Evolutionary conservation across 2,797 vertebrate genomes (phyloP), one percentile per base, ranked within the genome.

Genomic region (Megalops cyprinoides): DNA sequence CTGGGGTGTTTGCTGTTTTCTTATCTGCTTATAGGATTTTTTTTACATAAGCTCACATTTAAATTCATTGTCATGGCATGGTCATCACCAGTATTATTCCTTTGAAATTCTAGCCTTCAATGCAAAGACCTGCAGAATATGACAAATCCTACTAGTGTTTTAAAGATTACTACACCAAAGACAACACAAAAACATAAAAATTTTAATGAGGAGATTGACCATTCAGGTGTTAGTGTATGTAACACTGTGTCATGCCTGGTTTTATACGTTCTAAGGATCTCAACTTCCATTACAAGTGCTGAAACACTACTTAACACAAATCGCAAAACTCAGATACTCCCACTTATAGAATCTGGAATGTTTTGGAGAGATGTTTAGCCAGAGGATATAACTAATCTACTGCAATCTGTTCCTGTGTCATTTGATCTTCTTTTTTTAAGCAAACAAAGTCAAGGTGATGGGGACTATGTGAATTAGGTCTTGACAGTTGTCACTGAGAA

Each of bases 11-110:
- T 79, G 46, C 65, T 53, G 46, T 69, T 79, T 79, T 48, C 44
- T 67, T 67, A 51, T 79, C 65, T 31, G 28, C 44, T 39, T 48
- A 46, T 34, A 23, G 46, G 31, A 69, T 69, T 49, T 51, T 18
- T 69, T 79, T n/a, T n/a, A n/a, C n/a, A 60, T 31, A 79, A 79
- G 62, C 77, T 79, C 48, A 69, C 46, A 65, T 51, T 67, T 65
- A n/a, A n/a, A n/a, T n/a, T 44, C 25, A 44, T 79, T 37, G 48
- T 20, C 62, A 65, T 53, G 46, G 49, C 28, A 46, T 49, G 31
- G 46, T 69, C 67, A 69, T 69, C 77, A 67, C 46, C 14, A 31
- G 20, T 49, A 42, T 44, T 34, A 67, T 69, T 51, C 69, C 58
- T 67, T 46, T 60, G 46, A 37, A 48, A 31, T 49, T 79, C 7